Conservation (phyloP, 2,113 vertebrate species). For the Xenopus tropicalis region UCB_Xtro_10.0 CM004451.2:16326501-16327000, state of each 20-base stretch:
- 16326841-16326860: background rate
- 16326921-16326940: background rate
- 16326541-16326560: background rate
- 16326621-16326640: background rate
- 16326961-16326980: constrained; percentile 8
- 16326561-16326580: background rate
- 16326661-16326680: constrained; percentile 8
- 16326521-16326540: background rate
- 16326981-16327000: background rate
- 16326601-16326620: constrained; percentile 1
- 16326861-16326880: background rate
- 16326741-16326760: background rate
- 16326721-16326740: background rate
- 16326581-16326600: background rate
- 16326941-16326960: background rate
- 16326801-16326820: background rate
- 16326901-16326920: background rate
- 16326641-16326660: background rate
- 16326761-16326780: background rate
- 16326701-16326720: background rate
- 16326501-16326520: background rate
- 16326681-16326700: background rate
- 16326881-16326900: background rate
- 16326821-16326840: background rate
- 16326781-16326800: background rate